phyloP scores from a whole-genome alignment of 2,797 vertebrate genomes.

The Enoplosus armatus region DNA sequence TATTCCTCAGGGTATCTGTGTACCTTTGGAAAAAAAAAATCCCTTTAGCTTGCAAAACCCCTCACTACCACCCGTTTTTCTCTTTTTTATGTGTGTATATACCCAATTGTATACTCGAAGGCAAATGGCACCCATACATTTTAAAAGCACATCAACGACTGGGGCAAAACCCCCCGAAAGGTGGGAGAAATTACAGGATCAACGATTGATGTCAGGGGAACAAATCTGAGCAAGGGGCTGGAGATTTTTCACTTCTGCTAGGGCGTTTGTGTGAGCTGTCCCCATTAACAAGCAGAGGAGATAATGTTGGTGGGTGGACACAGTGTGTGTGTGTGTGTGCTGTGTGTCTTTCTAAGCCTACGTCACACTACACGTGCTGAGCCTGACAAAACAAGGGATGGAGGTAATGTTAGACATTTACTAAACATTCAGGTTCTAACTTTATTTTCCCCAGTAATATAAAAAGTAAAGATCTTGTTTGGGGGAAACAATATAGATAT shows the following conservation, averaged over 20 bases:
- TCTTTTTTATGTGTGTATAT: constrained; percentile 69
- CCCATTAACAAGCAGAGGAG: constrained; percentile 74
- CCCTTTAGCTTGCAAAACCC: constrained; percentile 74
- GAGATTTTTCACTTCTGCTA: constrained; percentile 72
- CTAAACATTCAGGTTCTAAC: constrained; percentile 13
- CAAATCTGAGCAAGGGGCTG: constrained; percentile 71
- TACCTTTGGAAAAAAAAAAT: constrained; percentile 78
- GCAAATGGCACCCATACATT: constrained; percentile 84
- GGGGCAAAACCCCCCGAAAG: constrained; percentile 65
- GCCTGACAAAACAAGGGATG: constrained; percentile 58
- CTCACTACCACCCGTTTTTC: constrained; percentile 61
- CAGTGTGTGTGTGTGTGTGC: constrained; percentile 34
- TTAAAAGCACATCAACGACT: constrained; percentile 81
- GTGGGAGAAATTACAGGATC: constrained; percentile 81
- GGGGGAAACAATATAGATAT: not conserved
- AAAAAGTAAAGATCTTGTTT: constrained; percentile 5
- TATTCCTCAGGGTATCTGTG: constrained; percentile 84
- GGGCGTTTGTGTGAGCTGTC: constrained; percentile 63
- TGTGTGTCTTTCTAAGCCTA: constrained; percentile 31
- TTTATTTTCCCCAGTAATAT: constrained; percentile 1
- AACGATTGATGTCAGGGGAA: constrained; percentile 83
- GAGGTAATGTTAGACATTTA: constrained; percentile 37
- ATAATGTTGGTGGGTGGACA: constrained; percentile 76
- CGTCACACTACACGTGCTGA: constrained; percentile 54
- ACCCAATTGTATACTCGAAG: constrained; percentile 77